Conservation (phyloP, 2,797 vertebrate genomes). For the Lepidocolaptes lacrymiger region DNA sequence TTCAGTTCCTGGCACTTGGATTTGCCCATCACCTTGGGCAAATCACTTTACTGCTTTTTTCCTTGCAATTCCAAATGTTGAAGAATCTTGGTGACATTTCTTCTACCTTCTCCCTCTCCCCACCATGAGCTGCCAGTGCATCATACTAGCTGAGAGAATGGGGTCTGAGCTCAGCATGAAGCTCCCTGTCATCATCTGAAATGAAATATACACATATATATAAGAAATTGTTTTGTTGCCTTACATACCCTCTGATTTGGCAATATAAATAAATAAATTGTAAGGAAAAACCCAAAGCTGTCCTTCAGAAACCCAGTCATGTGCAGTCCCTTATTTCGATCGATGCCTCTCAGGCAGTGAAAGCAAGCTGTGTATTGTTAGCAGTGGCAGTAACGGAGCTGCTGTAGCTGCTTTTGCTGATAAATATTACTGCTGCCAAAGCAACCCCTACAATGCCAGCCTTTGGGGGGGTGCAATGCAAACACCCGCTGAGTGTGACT, state of each 20-base stretch:
- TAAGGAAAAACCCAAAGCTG: background rate
- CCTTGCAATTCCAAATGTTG: background rate
- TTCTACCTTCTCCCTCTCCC: background rate
- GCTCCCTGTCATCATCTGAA: background rate
- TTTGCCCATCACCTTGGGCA: conserved; percentile 54
- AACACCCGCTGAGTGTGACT: accelerated
- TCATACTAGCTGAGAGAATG: background rate
- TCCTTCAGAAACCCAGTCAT: background rate
- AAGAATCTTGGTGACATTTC: background rate
- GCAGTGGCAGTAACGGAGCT: background rate
- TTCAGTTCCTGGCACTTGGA: conserved; percentile 52
- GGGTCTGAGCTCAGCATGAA: background rate
- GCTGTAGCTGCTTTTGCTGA: background rate
- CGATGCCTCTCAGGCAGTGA: background rate
- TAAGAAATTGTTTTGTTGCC: background rate
- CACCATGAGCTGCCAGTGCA: background rate
- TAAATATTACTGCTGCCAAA: background rate
- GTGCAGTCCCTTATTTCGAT: background rate
- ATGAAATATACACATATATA: background rate
- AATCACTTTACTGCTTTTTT: conserved; percentile 49
- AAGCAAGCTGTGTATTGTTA: background rate
- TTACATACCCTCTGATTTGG: background rate
- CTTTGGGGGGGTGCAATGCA: background rate
- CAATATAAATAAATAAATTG: background rate
- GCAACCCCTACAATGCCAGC: background rate